Conservation (phyloP, 2,113 vertebrate genomes). For the Lontra canadensis region DNA sequence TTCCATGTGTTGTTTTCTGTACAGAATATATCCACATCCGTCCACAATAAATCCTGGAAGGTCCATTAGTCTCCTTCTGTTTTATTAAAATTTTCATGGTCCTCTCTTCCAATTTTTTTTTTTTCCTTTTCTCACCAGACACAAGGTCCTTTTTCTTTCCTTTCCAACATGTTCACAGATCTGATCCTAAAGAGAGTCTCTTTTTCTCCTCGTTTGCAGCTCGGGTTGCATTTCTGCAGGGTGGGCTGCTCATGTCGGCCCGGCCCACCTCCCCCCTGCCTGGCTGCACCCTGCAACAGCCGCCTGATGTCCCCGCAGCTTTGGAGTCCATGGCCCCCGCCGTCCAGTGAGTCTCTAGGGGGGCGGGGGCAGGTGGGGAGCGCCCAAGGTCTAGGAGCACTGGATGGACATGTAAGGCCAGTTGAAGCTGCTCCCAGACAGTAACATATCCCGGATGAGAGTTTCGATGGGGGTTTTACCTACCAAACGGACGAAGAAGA, state of each 20-base stretch:
- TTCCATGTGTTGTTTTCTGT: conserved; percentile 93
- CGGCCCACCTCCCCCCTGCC: conserved; percentile 65
- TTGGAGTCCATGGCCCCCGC: conserved; percentile 63
- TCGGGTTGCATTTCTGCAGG: conserved; percentile 65
- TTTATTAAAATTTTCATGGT: conserved; percentile 86
- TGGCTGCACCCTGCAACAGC: conserved; percentile 37
- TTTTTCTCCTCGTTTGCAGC: conserved; percentile 50
- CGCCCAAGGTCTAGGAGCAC: conserved; percentile 92
- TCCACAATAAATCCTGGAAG: conserved; percentile 91
- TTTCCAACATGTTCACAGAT: conserved; percentile 75
- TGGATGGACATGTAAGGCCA: conserved; percentile 99
- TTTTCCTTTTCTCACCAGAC: conserved; percentile 79
- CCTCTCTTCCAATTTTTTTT: conserved; percentile 74
- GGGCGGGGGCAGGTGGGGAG: conserved; percentile 69
- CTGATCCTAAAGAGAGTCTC: conserved; percentile 78
- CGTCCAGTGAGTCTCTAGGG: conserved; percentile 80
- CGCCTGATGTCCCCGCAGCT: conserved; percentile 79
- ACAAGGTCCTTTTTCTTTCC: conserved; percentile 73
- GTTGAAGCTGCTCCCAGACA: conserved; percentile 99
- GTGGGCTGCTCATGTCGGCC: conserved; percentile 58
- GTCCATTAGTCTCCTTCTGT: conserved; percentile 85
- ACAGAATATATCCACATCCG: conserved; percentile 96
- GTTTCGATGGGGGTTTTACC: conserved; percentile 99
- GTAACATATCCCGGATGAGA: conserved; percentile 99
- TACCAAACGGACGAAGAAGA: conserved; percentile 99